A percentile compares a stretch with the other conserved stretches of the same genome.
phyloP scores from a whole-genome alignment of 2,888 invertebrate genomes.

The Torymus texanus region DNA sequence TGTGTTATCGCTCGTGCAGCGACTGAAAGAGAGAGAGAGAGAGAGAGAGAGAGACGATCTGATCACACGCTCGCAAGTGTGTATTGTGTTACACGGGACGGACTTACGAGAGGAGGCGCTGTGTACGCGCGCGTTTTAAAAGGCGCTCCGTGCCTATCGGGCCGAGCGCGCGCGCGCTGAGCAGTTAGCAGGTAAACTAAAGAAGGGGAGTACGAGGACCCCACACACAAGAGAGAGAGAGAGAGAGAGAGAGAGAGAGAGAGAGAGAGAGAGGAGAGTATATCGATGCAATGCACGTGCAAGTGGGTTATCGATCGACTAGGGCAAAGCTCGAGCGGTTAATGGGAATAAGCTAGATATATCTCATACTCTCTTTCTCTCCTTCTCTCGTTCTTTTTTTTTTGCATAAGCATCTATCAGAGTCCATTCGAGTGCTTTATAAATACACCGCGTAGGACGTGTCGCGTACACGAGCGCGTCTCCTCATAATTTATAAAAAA shows the following conservation, averaged over 20 bases:
- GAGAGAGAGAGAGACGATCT: slow-evolving; percentile 16
- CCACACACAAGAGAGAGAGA: slow-evolving; percentile 40
- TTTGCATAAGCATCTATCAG: slow-evolving; percentile 30
- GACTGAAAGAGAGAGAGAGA: not conserved
- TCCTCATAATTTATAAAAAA: slow-evolving; percentile 20
- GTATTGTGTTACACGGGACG: slow-evolving; percentile 7
- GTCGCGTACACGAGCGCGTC: not conserved
- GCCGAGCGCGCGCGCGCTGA: not conserved
- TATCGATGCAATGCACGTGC: slow-evolving; percentile 70
- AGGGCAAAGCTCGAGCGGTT: slow-evolving; percentile 65
- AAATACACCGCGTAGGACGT: slow-evolving; percentile 44
- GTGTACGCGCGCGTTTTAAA: slow-evolving; percentile 1
- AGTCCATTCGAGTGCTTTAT: slow-evolving; percentile 43
- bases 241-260: no score
- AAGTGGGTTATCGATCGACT: slow-evolving; percentile 72
- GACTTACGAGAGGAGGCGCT: not conserved
- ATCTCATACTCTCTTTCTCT: slow-evolving; percentile 5
- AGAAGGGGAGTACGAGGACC: slow-evolving; percentile 65
- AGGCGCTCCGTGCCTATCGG: not conserved
- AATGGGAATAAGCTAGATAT: slow-evolving; percentile 61
- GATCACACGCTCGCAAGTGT: slow-evolving; percentile 29
- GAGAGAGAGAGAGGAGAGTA: slow-evolving; percentile 22
- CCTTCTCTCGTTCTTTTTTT: slow-evolving; percentile 25
- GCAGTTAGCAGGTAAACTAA: slow-evolving; percentile 16
- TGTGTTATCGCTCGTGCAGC: slow-evolving; percentile 34